Base-by-base conservation (phyloP, 2,797 vertebrate genomes). In the Molossus molossus region DNA sequence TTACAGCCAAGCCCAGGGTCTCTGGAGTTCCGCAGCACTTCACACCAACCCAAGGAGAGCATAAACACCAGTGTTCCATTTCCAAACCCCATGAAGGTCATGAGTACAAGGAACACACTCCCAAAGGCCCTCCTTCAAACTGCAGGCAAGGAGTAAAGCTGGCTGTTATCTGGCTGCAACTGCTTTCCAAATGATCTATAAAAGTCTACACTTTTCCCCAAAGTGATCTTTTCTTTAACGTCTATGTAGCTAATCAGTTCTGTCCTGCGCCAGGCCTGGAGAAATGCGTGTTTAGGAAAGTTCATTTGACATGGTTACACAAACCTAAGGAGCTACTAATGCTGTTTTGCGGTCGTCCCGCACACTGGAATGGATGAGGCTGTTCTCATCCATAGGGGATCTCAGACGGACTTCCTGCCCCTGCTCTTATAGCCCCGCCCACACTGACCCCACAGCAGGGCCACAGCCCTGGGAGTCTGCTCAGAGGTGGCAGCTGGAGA, bases 171-270 rank as follows among this genome's bases (percentile, higher is more conserved):
- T 50, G 57, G 55, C 87, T 93, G 76, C 14, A 23, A 45, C 65
- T 65, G 60, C 21, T 84, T 96, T 90, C 89, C 57, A n/a, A 77
- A 77, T 58, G 57, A 81, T 62, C 76, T 80, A 55, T 75, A 80
- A 93, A 96, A 21, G 20, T 82, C 91, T 18, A 2, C 0, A 0
- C n/a, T 85, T 81, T 89, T 89, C 45, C 50, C 60, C 76, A n/a
- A 64, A 84, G 81, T 48, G 37, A 70, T 21, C 50, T 91, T 67
- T 87, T 72, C 65, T 91, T 82, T 77, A 86, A 73, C 50, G 33
- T 23, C 60, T 15, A 2, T 29, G 17, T 80, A 53, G 29, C 17
- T 88, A 23, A 87, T 50, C 73, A 90, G 40, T n/a, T 79, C 33
- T 58, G 55, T 77, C 62, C 93, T 72, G 40, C 55, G 48, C 55